phyloP scores from a whole-genome alignment of 2,113 vertebrate species.

The Mirza zaza region DNA sequence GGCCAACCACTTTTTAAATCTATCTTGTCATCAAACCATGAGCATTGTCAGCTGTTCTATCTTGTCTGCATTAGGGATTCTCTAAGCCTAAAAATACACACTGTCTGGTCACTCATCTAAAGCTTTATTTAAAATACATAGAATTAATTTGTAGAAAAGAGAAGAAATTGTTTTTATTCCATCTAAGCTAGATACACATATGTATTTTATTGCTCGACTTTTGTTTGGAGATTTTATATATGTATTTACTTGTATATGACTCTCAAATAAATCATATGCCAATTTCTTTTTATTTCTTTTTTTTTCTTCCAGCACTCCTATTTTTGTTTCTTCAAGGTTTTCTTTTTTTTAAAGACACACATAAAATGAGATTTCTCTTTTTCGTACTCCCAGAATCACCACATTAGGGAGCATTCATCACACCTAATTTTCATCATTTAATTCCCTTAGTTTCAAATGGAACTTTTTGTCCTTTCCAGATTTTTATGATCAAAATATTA shows the following conservation, averaged over 20 bases:
- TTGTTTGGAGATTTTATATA: slow-evolving; percentile 2
- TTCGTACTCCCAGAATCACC: neutral
- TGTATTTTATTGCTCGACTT: neutral
- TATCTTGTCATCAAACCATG: neutral
- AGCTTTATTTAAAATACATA: slow-evolving; percentile 25
- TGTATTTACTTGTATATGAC: neutral
- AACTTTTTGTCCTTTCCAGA: neutral
- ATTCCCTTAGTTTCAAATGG: neutral
- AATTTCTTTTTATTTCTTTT: neutral
- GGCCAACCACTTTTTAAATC: neutral
- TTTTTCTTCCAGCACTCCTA: too few relatives aligned
- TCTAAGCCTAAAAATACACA: neutral
- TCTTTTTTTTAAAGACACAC: neutral
- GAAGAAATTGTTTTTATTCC: neutral
- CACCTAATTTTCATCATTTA: neutral
- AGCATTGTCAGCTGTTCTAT: neutral
- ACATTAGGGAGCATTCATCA: neutral
- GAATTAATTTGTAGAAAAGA: slow-evolving; percentile 20
- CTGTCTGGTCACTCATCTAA: neutral
- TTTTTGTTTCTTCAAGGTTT: neutral
- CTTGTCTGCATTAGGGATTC: neutral
- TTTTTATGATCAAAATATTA: neutral
- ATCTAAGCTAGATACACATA: neutral
- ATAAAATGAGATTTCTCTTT: neutral
- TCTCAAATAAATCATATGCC: neutral